These are phyloP conservation scores for Sebastes minor DNA, from an alignment of 2,797 vertebrate genomes.

Conservation along the genomic window DNA sequence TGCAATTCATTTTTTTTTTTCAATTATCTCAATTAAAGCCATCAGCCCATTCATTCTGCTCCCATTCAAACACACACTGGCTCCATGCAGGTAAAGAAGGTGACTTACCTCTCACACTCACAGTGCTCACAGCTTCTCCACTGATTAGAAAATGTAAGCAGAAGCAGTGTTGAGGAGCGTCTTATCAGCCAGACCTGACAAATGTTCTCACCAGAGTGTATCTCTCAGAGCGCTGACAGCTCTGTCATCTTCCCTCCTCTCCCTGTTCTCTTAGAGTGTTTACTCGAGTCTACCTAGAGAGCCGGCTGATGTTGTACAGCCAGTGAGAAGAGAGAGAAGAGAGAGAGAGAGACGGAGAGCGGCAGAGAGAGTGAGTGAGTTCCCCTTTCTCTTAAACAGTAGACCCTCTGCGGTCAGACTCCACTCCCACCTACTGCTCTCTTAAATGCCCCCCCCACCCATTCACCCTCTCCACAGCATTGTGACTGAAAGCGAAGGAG, in stretches of 20 bases:
- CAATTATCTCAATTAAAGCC: constrained; percentile 10
- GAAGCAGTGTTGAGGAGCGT: constrained; percentile 19
- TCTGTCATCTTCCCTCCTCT: constrained; percentile 76
- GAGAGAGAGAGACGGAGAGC: constrained; percentile 13
- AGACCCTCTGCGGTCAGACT: constrained; percentile 86
- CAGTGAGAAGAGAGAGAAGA: constrained; percentile 62
- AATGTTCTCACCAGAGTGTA: constrained; percentile 56
- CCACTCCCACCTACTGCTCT: constrained; percentile 85
- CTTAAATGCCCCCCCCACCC: constrained; percentile 77
- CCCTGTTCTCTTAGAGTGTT: constrained; percentile 74
- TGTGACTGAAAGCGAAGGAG: constrained; percentile 83
- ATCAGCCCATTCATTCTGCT: constrained; percentile 21
- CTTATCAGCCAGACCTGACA: constrained; percentile 52
- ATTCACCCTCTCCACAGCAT: constrained; percentile 75
- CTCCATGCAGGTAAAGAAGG: constrained; percentile 61
- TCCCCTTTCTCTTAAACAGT: constrained; percentile 84
- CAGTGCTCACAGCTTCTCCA: constrained; percentile 40
- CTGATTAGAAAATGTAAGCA: constrained; percentile 49
- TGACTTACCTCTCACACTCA: constrained; percentile 70
- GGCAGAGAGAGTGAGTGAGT: constrained; percentile 63
- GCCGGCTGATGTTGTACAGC: constrained; percentile 79
- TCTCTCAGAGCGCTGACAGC: constrained; percentile 78
- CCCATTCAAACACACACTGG: constrained; percentile 12
- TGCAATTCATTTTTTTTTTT: not conserved
- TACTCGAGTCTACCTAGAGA: constrained; percentile 79